Evolutionary conservation across 2,113 vertebrate genomes (phyloP).

Genomic region (Psettodes erumei): DNA sequence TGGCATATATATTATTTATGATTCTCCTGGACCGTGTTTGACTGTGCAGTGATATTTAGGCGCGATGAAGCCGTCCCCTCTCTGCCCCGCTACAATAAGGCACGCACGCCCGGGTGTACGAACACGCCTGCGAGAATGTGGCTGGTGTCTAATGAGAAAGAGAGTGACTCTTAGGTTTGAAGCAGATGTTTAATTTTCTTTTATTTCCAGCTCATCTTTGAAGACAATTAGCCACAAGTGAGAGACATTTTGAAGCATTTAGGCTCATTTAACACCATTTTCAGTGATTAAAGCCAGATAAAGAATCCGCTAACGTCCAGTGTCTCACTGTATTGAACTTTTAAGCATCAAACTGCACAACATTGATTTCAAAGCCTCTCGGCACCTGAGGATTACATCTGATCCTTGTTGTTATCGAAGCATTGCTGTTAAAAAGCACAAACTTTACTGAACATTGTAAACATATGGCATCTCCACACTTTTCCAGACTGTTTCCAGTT

Average conservation of each 20-base stretch:
- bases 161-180: background rate
- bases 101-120: background rate
- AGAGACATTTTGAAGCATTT: background rate
- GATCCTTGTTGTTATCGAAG: background rate
- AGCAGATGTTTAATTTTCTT: constrained; percentile 7
- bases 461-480: too few species aligned
- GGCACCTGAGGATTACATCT: background rate
- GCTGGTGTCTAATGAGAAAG: constrained; percentile 5
- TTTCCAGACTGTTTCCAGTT: too few species aligned
- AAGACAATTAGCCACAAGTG: background rate
- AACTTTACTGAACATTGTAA: too few species aligned
- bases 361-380: background rate
- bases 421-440: too few species aligned
- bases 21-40: background rate
- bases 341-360: background rate
- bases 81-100: too few species aligned
- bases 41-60: constrained; percentile 41
- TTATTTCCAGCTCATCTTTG: constrained; percentile 4
- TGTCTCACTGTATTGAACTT: background rate
- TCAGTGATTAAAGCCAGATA: constrained; percentile 4
- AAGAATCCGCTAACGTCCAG: background rate
- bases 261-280: constrained; percentile 7
- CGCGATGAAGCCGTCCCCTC: constrained; percentile 13
- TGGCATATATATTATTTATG: background rate
- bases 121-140: background rate